These are phyloP conservation scores for Cetonia aurata DNA, from an alignment of 2,888 invertebrate species.

Conservation along the genomic window DNA sequence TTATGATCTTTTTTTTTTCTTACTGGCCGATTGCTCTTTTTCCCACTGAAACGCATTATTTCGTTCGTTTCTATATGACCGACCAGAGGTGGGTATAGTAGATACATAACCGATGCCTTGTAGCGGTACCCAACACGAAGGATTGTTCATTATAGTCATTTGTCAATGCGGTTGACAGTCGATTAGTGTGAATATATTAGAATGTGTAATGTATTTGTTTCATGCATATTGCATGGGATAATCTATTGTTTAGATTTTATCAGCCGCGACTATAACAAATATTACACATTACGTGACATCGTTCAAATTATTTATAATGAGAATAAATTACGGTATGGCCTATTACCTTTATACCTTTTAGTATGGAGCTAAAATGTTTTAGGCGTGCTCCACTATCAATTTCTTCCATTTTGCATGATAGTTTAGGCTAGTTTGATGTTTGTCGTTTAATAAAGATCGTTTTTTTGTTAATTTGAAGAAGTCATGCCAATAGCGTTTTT, in stretches of 20 bases:
- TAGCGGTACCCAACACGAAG: conserved; percentile 23
- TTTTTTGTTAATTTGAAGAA: no score
- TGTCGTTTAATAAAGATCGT: no score
- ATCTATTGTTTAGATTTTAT: conserved; percentile 58
- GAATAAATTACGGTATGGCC: conserved; percentile 39
- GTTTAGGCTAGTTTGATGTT: no score
- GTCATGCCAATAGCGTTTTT: no score
- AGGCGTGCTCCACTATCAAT: no score
- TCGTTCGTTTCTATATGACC: conserved; percentile 9
- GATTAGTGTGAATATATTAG: conserved; percentile 59
- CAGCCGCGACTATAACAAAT: conserved; percentile 41
- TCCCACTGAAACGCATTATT: conserved; percentile 27
- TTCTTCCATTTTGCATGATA: no score
- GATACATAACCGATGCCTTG: background rate
- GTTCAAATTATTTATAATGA: conserved; percentile 44
- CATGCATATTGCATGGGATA: conserved; percentile 57
- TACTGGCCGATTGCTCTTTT: conserved; percentile 13
- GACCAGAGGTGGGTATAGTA: background rate
- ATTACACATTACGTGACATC: conserved; percentile 45
- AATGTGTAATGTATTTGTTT: conserved; percentile 59
- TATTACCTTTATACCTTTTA: conserved; percentile 1
- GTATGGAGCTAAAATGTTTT: background rate
- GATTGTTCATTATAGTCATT: conserved; percentile 53
- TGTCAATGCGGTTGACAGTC: conserved; percentile 57
- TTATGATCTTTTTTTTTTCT: conserved; percentile 10